These are phyloP conservation scores for Melanostoma mellinum DNA, from an alignment of 2,888 invertebrate species.

Conservation along the genomic window DNA sequence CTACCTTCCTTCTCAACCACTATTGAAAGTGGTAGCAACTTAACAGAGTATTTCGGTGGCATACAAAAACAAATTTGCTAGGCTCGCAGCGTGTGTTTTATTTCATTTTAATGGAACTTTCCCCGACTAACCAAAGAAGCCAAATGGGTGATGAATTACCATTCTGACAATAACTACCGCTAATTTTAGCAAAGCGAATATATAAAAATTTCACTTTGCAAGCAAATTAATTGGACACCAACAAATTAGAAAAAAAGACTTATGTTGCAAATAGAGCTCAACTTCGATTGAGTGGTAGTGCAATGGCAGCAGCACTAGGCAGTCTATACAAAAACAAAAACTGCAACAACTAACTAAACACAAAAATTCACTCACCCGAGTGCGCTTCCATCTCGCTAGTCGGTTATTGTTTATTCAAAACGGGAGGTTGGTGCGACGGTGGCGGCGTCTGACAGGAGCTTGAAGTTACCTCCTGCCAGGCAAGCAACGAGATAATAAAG, in stretches of 20 bases:
- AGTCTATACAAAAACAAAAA: background rate
- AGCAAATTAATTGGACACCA: slow-evolving; percentile 65
- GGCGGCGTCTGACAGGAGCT: slow-evolving; percentile 62
- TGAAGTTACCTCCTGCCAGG: slow-evolving; percentile 66
- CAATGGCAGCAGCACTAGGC: slow-evolving; percentile 14
- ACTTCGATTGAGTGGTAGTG: slow-evolving; percentile 49
- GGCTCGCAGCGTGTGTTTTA: slow-evolving; percentile 20
- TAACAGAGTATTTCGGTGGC: slow-evolving; percentile 55
- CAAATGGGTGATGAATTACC: slow-evolving; percentile 3
- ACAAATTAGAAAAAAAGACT: slow-evolving; percentile 58
- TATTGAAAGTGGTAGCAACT: slow-evolving; percentile 23
- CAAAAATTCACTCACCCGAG: slow-evolving; percentile 53
- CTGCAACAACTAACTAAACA: slow-evolving; percentile 29
- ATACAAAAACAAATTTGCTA: slow-evolving; percentile 54
- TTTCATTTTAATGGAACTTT: slow-evolving; percentile 58
- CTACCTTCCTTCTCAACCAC: background rate
- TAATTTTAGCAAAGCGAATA: slow-evolving; percentile 14
- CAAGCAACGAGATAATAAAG: slow-evolving; percentile 59
- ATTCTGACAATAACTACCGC: slow-evolving; percentile 16
- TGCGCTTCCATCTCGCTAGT: background rate
- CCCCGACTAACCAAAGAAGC: slow-evolving; percentile 33
- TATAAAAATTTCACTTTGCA: slow-evolving; percentile 38
- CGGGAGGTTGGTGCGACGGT: slow-evolving; percentile 19
- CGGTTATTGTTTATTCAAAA: slow-evolving; percentile 25
- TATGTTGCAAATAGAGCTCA: slow-evolving; percentile 52